phyloP scores from a whole-genome alignment of 2,797 vertebrate species.

The Danio albolineatus region DNA sequence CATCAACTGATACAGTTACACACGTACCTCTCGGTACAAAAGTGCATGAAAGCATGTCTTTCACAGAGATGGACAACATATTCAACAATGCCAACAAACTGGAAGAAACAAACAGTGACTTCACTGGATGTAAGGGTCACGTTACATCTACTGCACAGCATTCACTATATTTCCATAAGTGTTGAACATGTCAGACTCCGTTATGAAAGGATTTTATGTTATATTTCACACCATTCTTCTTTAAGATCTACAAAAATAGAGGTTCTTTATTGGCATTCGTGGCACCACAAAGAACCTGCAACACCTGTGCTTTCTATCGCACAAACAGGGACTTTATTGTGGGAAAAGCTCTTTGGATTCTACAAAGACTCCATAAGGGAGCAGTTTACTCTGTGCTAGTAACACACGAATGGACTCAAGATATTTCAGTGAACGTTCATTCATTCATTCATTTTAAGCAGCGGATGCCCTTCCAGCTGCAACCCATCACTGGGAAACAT shows the following conservation, averaged over 20 bases:
- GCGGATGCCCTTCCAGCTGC: too few relatives aligned
- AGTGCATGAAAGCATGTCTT: constrained; percentile 53
- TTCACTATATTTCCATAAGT: constrained; percentile 15
- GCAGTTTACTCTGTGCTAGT: too few relatives aligned
- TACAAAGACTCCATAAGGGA: too few relatives aligned
- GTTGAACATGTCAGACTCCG: constrained; percentile 23
- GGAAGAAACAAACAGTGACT: constrained; percentile 76
- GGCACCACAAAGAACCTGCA: not conserved
- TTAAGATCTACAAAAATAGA: constrained; percentile 1
- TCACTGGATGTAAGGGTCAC: constrained; percentile 33
- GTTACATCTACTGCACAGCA: constrained; percentile 24
- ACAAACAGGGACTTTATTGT: not conserved
- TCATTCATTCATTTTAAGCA: too few relatives aligned
- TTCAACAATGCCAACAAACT: constrained; percentile 49
- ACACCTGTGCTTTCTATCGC: not conserved
- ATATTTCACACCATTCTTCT: not conserved
- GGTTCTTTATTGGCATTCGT: not conserved
- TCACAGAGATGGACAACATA: constrained; percentile 38
- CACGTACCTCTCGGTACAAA: constrained; percentile 51
- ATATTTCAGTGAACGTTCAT: too few relatives aligned
- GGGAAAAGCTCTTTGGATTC: too few relatives aligned
- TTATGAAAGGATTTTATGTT: constrained; percentile 9
- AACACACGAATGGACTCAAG: too few relatives aligned
- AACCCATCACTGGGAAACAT: too few relatives aligned
- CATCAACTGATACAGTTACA: constrained; percentile 50